Conservation (phyloP, 2,888 invertebrate species). For the Nycteola revayana region DNA sequence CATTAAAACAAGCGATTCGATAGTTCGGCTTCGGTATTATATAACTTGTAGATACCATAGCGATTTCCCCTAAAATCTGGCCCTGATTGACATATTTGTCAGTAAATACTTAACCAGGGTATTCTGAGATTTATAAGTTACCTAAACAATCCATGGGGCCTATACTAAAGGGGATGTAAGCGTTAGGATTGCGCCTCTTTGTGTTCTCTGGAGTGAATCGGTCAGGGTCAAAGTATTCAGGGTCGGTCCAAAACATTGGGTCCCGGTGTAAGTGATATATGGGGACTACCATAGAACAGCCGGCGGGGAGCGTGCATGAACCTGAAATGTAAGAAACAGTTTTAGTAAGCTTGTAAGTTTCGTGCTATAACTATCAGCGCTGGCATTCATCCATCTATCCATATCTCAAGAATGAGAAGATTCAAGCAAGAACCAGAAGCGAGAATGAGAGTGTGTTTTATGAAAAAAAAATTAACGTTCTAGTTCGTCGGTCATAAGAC, state of each 20-base stretch:
- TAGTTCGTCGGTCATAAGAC: too few species aligned
- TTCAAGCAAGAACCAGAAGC: too few species aligned
- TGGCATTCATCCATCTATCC: too few species aligned
- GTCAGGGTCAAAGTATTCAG: constrained; percentile 62
- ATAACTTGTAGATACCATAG: not conserved
- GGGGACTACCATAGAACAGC: constrained; percentile 53
- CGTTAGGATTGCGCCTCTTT: constrained; percentile 47
- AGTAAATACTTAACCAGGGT: too few species aligned
- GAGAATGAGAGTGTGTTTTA: too few species aligned
- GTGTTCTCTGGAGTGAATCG: constrained; percentile 55
- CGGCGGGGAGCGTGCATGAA: constrained; percentile 53
- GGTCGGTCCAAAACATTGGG: constrained; percentile 53
- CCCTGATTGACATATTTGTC: constrained; percentile 1
- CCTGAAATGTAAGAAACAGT: constrained; percentile 36
- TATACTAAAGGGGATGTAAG: constrained; percentile 64
- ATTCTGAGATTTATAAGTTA: too few species aligned
- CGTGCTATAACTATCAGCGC: too few species aligned
- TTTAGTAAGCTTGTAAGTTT: too few species aligned
- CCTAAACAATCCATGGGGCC: constrained; percentile 73
- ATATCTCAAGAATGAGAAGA: too few species aligned
- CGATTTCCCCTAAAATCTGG: not conserved
- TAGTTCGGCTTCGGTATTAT: too few species aligned
- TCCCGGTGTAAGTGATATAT: constrained; percentile 62
- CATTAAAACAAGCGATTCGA: too few species aligned
- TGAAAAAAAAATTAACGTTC: too few species aligned